Evolutionary conservation across 1,140 invertebrate species (phyloP).

Genomic region (Gerris buenoi): DNA sequence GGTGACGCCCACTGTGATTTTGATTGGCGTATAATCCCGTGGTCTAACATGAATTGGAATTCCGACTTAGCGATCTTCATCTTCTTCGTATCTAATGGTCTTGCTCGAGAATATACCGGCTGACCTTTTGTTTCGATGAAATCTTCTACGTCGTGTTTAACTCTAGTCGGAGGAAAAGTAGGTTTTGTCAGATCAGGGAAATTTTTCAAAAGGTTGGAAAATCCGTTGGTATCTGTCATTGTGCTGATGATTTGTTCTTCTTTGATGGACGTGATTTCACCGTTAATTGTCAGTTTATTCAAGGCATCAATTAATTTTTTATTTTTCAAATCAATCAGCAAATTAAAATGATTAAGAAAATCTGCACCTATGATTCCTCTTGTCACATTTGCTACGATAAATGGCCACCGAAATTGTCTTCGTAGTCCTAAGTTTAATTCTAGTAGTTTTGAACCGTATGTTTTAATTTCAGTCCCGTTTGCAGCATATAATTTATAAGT

Average conservation of each 20-base stretch:
- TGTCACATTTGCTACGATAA: too few species aligned
- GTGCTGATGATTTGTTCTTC: background rate
- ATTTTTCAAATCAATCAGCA: conserved; percentile 7
- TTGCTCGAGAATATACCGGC: background rate
- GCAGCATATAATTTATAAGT: too few species aligned
- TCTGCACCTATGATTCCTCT: conserved; percentile 3
- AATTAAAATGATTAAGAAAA: conserved; percentile 4
- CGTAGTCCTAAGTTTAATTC: too few species aligned
- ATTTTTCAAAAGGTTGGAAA: background rate
- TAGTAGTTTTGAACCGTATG: too few species aligned
- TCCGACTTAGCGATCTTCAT: background rate
- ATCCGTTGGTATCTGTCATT: background rate
- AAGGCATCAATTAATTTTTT: background rate
- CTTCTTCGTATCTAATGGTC: background rate
- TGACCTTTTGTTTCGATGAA: background rate
- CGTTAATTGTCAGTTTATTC: background rate
- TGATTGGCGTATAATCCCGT: background rate
- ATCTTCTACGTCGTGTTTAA: background rate
- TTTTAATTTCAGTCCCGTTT: too few species aligned
- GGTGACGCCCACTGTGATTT: conserved; percentile 1
- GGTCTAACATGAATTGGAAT: conserved; percentile 18
- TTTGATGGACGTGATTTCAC: background rate
- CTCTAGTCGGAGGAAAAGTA: background rate
- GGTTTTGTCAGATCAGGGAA: background rate
- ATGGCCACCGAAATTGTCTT: too few species aligned